Evolutionary conservation across 92 coral and sea anemone species (phyloP).

Genomic region (Phenganax stokvisi): DNA sequence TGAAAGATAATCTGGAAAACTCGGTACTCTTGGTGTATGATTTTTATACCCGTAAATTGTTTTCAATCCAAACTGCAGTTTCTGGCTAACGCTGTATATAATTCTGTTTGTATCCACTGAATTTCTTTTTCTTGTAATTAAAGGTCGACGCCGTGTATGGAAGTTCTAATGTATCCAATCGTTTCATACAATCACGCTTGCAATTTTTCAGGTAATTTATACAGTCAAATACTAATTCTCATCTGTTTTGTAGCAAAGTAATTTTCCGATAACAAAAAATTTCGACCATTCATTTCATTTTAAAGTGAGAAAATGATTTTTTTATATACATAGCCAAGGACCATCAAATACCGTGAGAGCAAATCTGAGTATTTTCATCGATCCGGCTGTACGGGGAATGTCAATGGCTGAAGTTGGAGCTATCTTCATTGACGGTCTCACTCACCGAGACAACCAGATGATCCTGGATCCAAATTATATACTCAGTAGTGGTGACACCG

Average conservation of each 20-base stretch:
- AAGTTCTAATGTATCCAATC: neutral
- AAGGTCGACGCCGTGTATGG: conserved; percentile 7
- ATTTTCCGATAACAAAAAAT: too few species aligned
- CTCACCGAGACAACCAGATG: neutral
- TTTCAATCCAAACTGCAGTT: neutral
- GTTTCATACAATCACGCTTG: conserved; percentile 11
- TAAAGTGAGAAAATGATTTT: neutral
- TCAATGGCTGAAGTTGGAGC: neutral
- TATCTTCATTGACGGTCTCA: neutral
- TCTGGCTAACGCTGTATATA: neutral
- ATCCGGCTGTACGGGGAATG: neutral
- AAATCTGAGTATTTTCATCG: conserved; percentile 15
- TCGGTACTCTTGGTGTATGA: neutral
- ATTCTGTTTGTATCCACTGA: neutral
- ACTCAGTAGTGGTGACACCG: neutral
- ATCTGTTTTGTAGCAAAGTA: too few species aligned
- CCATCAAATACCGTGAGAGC: neutral
- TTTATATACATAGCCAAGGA: neutral
- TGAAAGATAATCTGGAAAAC: conserved; percentile 15
- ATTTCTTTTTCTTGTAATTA: neutral
- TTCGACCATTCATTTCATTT: neutral
- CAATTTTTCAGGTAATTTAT: conserved; percentile 1
- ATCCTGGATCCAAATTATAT: conserved; percentile 13
- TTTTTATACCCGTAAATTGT: neutral
- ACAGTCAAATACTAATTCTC: too few species aligned